Evolutionary conservation across 2,888 invertebrate species (phyloP).

Genomic region (Hyposoter dolosus): DNA sequence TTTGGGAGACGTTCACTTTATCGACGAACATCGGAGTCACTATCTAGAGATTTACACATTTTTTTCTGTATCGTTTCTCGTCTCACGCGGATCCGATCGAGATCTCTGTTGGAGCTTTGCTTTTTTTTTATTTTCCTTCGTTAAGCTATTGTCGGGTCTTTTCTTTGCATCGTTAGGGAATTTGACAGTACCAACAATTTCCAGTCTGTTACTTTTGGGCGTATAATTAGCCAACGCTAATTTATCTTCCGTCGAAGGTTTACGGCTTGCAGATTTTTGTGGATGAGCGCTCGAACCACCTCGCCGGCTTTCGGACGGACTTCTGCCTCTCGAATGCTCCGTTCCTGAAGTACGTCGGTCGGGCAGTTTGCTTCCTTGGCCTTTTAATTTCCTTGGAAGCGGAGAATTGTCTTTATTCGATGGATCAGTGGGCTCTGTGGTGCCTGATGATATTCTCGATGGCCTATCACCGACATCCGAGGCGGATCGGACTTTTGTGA

Average conservation of each 20-base stretch:
- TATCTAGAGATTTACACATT: background rate
- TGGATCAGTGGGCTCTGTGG: background rate
- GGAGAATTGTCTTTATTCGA: background rate
- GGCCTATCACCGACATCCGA: background rate
- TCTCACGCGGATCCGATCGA: slow-evolving; percentile 54
- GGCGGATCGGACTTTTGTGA: background rate
- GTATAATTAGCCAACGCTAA: slow-evolving; percentile 33
- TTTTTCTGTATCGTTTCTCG: slow-evolving; percentile 25
- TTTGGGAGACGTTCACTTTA: slow-evolving; percentile 6
- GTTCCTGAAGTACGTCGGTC: slow-evolving; percentile 12
- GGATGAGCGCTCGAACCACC: background rate
- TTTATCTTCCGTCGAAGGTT: slow-evolving; percentile 25
- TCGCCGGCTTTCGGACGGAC: background rate
- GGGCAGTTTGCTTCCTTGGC: background rate
- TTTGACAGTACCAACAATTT: background rate
- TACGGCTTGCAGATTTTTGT: slow-evolving; percentile 29
- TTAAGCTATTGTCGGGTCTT: background rate
- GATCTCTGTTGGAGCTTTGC: slow-evolving; percentile 48
- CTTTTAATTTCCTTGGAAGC: background rate
- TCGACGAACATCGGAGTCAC: background rate
- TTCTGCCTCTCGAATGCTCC: slow-evolving; percentile 4
- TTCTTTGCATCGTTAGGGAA: background rate
- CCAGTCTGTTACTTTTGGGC: slow-evolving; percentile 20
- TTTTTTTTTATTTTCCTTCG: background rate
- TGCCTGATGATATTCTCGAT: slow-evolving; percentile 1